A percentile compares a stretch with the other conserved stretches of the same genome.
These are phyloP conservation scores for Sander lucioperca DNA, from an alignment of 2,113 vertebrate genomes.

Conservation along the genomic window DNA sequence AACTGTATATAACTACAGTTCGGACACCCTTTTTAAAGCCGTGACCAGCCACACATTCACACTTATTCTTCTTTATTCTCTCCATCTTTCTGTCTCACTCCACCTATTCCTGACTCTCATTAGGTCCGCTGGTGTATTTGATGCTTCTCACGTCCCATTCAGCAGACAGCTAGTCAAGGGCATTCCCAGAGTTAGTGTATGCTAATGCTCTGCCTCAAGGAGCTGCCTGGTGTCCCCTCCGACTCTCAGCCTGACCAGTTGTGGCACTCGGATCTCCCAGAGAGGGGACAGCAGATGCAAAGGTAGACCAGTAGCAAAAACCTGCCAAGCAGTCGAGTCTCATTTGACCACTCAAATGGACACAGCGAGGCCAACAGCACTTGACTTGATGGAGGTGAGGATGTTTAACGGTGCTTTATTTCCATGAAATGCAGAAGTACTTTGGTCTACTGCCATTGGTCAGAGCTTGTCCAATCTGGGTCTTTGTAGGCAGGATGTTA, in stretches of 20 bases:
- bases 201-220: slow-evolving; percentile 80
- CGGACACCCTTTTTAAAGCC: slow-evolving; percentile 5
- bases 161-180: slow-evolving; percentile 85
- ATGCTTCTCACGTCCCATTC: slow-evolving; percentile 80
- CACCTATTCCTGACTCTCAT: slow-evolving; percentile 15
- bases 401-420: slow-evolving; percentile 20
- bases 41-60: neutral
- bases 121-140: slow-evolving; percentile 8
- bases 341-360: slow-evolving; percentile 17
- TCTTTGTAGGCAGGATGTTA: too few relatives aligned
- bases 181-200: slow-evolving; percentile 86
- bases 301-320: slow-evolving; percentile 21
- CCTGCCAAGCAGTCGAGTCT: slow-evolving; percentile 10
- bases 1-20: slow-evolving; percentile 36
- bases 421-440: slow-evolving; percentile 2
- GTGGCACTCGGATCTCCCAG: slow-evolving; percentile 58
- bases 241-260: slow-evolving; percentile 63
- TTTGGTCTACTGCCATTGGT: neutral
- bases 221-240: slow-evolving; percentile 63
- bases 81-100: neutral
- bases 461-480: neutral
- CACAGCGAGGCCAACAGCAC: neutral
- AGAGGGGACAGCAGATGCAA: slow-evolving; percentile 63
- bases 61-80: slow-evolving; percentile 21
- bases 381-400: slow-evolving; percentile 11